Conservation (phyloP, 1,140 invertebrate genomes). For the Metaphire vulgaris region DNA sequence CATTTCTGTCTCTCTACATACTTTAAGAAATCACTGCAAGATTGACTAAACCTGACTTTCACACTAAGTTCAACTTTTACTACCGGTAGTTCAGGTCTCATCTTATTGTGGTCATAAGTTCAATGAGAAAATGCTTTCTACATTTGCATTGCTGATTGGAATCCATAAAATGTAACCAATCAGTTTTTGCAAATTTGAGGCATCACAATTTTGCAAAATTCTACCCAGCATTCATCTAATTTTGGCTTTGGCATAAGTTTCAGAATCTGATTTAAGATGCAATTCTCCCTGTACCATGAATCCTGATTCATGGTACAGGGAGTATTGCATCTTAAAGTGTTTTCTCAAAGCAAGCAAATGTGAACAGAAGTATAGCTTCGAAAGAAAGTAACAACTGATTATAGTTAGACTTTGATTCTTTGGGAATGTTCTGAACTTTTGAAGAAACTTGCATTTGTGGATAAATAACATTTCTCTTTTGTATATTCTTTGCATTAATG, state of each 20-base stretch:
- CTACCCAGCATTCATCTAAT: neutral
- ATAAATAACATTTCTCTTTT: too few species aligned
- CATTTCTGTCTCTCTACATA: neutral
- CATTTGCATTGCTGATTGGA: neutral
- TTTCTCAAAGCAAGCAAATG: neutral
- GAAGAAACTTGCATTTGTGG: too few species aligned
- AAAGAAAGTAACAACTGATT: too few species aligned
- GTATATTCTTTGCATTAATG: too few species aligned
- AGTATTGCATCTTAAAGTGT: too few species aligned
- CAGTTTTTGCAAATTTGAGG: neutral
- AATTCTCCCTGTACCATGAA: too few species aligned
- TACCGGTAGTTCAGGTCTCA: neutral
- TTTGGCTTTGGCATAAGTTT: neutral
- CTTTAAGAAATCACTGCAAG: neutral
- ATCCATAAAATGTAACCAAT: neutral
- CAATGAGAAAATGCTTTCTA: neutral
- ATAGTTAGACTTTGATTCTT: too few species aligned
- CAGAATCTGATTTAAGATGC: neutral
- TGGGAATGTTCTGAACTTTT: too few species aligned
- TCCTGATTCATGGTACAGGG: too few species aligned
- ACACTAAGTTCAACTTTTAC: neutral
- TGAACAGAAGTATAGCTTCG: neutral
- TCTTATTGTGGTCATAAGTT: too few species aligned
- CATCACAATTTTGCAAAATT: neutral
- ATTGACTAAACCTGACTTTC: neutral